phyloP scores from a whole-genome alignment of 2,113 vertebrate genomes.

The Malurus melanocephalus region DNA sequence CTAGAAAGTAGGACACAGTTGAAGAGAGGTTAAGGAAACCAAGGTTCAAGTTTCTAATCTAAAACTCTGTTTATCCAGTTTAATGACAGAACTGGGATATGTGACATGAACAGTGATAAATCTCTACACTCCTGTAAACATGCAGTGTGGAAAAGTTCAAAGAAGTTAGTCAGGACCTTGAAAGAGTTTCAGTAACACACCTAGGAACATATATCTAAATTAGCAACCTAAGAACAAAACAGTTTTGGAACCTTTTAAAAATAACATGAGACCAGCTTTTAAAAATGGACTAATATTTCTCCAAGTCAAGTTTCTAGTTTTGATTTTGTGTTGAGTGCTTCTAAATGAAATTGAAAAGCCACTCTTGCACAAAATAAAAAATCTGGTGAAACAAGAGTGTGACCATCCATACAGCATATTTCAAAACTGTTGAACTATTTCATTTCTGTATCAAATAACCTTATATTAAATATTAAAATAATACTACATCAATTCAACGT shows the following conservation, averaged over 20 bases:
- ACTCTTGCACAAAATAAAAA: neutral
- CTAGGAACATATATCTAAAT: neutral
- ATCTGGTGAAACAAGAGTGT: neutral
- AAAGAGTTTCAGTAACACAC: neutral
- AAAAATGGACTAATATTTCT: neutral
- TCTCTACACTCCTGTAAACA: neutral
- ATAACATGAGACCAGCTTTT: fast-evolving
- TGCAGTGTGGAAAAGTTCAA: neutral
- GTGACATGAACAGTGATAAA: neutral
- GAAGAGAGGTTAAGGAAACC: neutral
- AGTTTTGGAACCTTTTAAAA: neutral
- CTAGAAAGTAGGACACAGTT: conserved; percentile 1
- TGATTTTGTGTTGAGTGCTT: neutral
- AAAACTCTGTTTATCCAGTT: neutral
- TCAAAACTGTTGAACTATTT: neutral
- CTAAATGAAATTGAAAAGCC: neutral
- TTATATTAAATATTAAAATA: neutral
- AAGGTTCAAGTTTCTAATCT: neutral
- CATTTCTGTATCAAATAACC: neutral
- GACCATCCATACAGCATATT: neutral
- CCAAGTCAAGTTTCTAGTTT: neutral
- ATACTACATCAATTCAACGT: neutral
- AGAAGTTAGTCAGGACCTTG: neutral
- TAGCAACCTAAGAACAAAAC: neutral
- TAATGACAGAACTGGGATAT: neutral